Evolutionary conservation across 2,797 vertebrate genomes (phyloP), one percentile per base, ranked within the genome.

Genomic region (Myotis vivesi): DNA sequence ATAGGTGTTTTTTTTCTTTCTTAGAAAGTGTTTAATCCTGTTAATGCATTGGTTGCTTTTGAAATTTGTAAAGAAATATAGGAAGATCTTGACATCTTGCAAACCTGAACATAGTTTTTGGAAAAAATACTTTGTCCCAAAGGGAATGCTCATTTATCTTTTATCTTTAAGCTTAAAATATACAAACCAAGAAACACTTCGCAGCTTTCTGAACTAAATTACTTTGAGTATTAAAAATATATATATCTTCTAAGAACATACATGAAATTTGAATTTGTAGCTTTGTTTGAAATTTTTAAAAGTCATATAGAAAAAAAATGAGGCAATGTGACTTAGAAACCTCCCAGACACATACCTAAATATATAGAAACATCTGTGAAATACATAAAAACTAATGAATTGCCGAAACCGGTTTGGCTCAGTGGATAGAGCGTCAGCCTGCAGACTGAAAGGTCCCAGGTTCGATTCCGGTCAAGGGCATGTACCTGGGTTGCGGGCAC

Each of bases 81-180:
- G 69, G 92, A 95, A 86, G 57, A 80, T 28, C 36, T 83, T 93
- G 81, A 91, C 68, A 88, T 36, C n/a, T 64, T 59, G 13, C 30
- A 94, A 94, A 95, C 44, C 8, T 88, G 51, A 87, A 82, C 4
- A 85, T 0, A 0, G 36, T 75, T 64, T 85, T 84, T 3, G 19
- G 69, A 71, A 92, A 62, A 62, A 94, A 90, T 30, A 30, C 5
- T 19, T 96, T 62, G 85, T 89, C 82, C 72, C 62, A 68, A 59
- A 86, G 73, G 64, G 81, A 80, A 83, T 90, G 46, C 12, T 94
- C 71, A 96, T 94, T 86, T 95, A 81, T 87, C 76, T 94, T 95
- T 87, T 94, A 93, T 94, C 55, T 95, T 41, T 44, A 75, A 64
- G 57, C 57, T 94, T 73, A 94, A 92, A 94, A 57, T 77, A 71